These are phyloP conservation scores for Temnothorax unifasciatus DNA, from an alignment of 2,888 invertebrate genomes.

Conservation along the genomic window DNA sequence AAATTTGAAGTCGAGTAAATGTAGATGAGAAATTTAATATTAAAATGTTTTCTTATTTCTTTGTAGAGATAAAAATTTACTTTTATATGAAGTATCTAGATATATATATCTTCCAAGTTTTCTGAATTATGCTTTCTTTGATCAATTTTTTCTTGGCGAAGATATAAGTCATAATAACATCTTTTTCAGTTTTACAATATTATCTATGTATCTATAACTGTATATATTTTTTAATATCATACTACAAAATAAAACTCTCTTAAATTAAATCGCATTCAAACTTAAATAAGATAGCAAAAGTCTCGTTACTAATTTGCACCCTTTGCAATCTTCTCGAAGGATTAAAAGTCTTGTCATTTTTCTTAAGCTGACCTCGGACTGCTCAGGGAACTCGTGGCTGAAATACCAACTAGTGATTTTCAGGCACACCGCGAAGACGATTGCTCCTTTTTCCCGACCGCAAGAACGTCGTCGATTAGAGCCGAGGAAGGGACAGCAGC, in stretches of 20 bases:
- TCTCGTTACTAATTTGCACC: not conserved
- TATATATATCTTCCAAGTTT: not conserved
- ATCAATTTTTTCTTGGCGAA: not conserved
- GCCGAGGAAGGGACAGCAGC: not conserved
- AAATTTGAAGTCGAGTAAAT: not conserved
- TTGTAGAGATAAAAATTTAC: constrained; percentile 15
- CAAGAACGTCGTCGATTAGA: constrained; percentile 38
- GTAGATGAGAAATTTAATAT: constrained; percentile 10
- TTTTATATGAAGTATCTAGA: not conserved
- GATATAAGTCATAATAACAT: not conserved
- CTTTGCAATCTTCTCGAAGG: not conserved
- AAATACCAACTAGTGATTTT: constrained; percentile 26
- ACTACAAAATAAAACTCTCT: not conserved
- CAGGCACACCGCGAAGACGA: constrained; percentile 1
- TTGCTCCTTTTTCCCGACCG: constrained; percentile 19
- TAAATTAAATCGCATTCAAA: not conserved
- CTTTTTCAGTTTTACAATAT: not conserved
- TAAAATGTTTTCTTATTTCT: not conserved
- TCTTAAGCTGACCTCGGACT: not conserved
- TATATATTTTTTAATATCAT: not conserved
- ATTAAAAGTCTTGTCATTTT: not conserved
- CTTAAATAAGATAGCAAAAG: not conserved
- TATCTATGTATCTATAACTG: not conserved
- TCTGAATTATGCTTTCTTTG: not conserved
- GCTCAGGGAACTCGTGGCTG: not conserved